Base-by-base conservation (phyloP, 2,888 invertebrate species). In the Allygus modestus region DNA sequence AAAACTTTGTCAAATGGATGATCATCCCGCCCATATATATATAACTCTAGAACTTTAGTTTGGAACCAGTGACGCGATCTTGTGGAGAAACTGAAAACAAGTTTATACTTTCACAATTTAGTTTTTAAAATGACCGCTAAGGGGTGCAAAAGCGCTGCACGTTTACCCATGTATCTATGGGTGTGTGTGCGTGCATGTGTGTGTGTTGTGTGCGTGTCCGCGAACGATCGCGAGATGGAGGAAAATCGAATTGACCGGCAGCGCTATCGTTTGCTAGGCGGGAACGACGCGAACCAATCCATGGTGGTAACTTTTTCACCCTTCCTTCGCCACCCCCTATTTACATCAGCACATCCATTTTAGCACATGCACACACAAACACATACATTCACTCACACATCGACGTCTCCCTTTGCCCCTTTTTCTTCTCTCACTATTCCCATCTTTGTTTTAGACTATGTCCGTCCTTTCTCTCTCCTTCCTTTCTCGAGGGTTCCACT, bases 291-390 rank as follows among this genome's bases (percentile, higher is more conserved):
- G 73, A 73, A 54, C 71, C 51, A 83, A 83, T 83, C 73, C 41
- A 83, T 83, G 69, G 69, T 83, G 71, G 54, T 43, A 51, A 69
- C 73, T 83, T 83, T 69, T 51, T 79, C 33, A 31, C 37, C 79
- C 58, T 54, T 58, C 79, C 58, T 79, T 37, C 58, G 11, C 58
- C 79, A 33, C 51, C 58, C 79, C 79, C 37, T 73, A 37, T 41
- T 37, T 51, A 46, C 51, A 28, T 77, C 46, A 51, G 28, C 46
- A 20, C 79, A 79, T 33, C 51, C 79, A 79, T 77, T 73, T 73
- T 41, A 31, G 15, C 73, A 4, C 69, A 1, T 75, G 75, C 75
- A 43, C 75, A 26, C 75, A 75, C 28, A 9, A 1, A 23, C 41
- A 37, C 73, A 37, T 9, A 37, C 37, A 37, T 9, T 7, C 37